A percentile compares a stretch with the other conserved stretches of the same genome.
Conservation (phyloP, 2,797 vertebrate species). For the Meriones psammophilus region DNA sequence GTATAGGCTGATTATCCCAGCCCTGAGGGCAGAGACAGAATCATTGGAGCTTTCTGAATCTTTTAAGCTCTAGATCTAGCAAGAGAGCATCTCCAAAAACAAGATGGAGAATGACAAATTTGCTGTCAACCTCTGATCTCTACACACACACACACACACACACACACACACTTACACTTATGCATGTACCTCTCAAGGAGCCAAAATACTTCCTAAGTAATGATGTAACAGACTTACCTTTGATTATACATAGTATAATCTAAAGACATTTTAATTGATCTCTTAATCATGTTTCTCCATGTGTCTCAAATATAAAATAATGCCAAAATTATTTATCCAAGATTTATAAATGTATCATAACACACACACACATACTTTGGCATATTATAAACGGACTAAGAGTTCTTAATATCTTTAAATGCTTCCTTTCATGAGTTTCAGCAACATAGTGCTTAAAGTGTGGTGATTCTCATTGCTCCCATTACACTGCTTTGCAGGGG, state of each 20-base stretch:
- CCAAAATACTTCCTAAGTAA: neutral
- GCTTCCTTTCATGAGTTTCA: neutral
- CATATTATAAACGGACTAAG: neutral
- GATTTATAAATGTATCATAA: slow-evolving; percentile 6
- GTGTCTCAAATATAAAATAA: neutral
- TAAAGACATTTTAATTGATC: neutral
- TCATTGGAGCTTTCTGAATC: neutral
- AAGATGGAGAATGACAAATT: neutral
- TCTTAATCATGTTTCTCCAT: neutral
- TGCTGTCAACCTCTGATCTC: neutral
- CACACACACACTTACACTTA: neutral
- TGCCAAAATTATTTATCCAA: neutral
- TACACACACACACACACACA: neutral
- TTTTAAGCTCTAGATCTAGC: neutral
- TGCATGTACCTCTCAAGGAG: neutral
- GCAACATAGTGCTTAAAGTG: neutral
- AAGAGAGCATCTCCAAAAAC: neutral
- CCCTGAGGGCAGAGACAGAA: neutral
- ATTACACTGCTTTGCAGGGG: neutral
- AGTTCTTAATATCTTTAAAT: neutral
- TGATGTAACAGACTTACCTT: neutral
- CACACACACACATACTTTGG: neutral
- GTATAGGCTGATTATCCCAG: neutral
- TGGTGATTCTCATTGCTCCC: neutral
- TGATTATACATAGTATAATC: neutral